Evolutionary conservation across 2,888 invertebrate genomes (phyloP).

Genomic region (Brachyopa scutellaris): DNA sequence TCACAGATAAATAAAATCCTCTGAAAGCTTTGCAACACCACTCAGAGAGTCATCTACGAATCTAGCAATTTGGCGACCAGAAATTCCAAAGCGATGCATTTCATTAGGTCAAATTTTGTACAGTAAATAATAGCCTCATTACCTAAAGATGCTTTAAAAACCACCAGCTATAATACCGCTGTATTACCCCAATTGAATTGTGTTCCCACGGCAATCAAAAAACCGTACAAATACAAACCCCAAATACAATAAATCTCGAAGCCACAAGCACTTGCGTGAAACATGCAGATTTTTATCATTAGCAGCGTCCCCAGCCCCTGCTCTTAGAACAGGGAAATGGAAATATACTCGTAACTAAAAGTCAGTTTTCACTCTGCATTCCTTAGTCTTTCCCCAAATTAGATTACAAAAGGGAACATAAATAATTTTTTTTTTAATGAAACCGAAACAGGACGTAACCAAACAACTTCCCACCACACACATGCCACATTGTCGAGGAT

Average conservation of each 20-base stretch:
- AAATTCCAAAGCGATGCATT: no score
- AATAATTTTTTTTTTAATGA: slow-evolving; percentile 62
- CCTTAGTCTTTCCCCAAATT: slow-evolving; percentile 61
- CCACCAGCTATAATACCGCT: background rate
- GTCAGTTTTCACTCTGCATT: slow-evolving; percentile 16
- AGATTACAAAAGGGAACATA: slow-evolving; percentile 40
- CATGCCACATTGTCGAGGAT: slow-evolving; percentile 55
- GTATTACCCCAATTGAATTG: slow-evolving; percentile 25
- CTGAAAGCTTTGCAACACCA: no score
- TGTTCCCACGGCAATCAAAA: slow-evolving; percentile 54
- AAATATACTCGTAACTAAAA: slow-evolving; percentile 17
- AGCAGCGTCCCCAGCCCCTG: slow-evolving; percentile 8
- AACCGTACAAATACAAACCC: slow-evolving; percentile 12
- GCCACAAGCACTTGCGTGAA: slow-evolving; percentile 60
- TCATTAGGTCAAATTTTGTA: no score
- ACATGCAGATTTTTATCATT: slow-evolving; percentile 66
- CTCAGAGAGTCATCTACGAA: no score
- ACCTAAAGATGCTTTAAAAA: no score
- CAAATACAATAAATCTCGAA: slow-evolving; percentile 41
- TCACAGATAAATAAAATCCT: no score
- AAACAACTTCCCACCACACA: slow-evolving; percentile 69
- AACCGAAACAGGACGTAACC: slow-evolving; percentile 54
- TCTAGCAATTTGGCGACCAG: no score
- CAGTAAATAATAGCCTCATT: no score
- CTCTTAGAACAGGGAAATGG: slow-evolving; percentile 21